These are phyloP conservation scores for Petrocephalus microphthalmus DNA, from an alignment of 2,113 vertebrate species.

Conservation along the genomic window DNA sequence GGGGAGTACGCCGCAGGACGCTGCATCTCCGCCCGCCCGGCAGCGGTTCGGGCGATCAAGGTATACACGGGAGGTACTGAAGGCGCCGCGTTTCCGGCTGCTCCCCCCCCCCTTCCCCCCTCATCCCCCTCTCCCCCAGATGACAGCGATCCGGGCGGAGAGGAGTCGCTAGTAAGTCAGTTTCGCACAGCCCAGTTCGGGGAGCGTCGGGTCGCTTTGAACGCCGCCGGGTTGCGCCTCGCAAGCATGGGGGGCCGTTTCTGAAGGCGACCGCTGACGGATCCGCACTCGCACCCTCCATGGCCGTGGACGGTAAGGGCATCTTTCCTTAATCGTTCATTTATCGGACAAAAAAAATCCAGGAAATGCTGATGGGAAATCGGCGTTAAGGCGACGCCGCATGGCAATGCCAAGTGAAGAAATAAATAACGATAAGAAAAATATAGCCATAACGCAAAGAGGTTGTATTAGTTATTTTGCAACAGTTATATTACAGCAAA, in stretches of 20 bases:
- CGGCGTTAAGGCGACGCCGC: neutral
- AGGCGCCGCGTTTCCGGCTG: slow-evolving; percentile 20
- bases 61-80: slow-evolving; percentile 38
- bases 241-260: slow-evolving; percentile 51
- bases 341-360: neutral
- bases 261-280: slow-evolving; percentile 60
- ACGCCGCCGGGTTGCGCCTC: neutral
- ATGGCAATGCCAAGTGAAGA: neutral
- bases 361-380: neutral
- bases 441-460: neutral
- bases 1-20: neutral
- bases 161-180: neutral
- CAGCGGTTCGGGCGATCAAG: slow-evolving; percentile 20
- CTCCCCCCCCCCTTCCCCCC: neutral
- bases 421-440: neutral
- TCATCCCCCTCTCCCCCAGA: neutral
- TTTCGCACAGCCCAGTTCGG: neutral
- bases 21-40: neutral
- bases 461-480: neutral
- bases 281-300: slow-evolving; percentile 58
- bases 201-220: neutral
- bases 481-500: neutral
- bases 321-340: neutral
- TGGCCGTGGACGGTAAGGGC: slow-evolving; percentile 69
- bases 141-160: neutral